Evolutionary conservation across 2,888 invertebrate genomes (phyloP).

Genomic region (Mystacides longicornis): DNA sequence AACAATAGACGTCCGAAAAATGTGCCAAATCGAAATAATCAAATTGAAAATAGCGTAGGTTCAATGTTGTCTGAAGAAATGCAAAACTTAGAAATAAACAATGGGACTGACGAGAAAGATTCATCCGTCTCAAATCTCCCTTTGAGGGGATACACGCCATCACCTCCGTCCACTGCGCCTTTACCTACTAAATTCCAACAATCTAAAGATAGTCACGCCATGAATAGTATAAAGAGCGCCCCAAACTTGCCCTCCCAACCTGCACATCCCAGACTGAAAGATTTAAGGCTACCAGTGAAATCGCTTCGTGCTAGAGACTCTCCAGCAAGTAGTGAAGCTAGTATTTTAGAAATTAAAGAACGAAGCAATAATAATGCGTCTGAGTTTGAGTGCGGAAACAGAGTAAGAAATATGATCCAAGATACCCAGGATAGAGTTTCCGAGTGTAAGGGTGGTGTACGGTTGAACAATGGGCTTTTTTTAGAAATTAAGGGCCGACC

Average conservation of each 20-base stretch:
- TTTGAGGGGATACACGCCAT: conserved; percentile 66
- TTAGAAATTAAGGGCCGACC: conserved; percentile 68
- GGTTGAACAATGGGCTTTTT: conserved; percentile 61
- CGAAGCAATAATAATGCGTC: conserved; percentile 42
- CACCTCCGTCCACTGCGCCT: conserved; percentile 79
- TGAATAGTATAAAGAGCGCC: conserved; percentile 75
- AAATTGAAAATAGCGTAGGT: conserved; percentile 38
- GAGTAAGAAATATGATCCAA: conserved; percentile 44
- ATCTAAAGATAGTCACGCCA: conserved; percentile 58
- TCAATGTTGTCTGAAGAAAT: conserved; percentile 47
- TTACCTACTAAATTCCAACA: conserved; percentile 73
- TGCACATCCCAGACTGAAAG: conserved; percentile 62
- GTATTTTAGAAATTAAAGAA: conserved; percentile 55
- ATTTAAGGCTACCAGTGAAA: conserved; percentile 65
- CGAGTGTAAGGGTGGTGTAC: conserved; percentile 64
- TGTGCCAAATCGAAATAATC: conserved; percentile 45
- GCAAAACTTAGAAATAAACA: conserved; percentile 56
- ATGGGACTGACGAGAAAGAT: conserved; percentile 47
- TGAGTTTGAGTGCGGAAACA: conserved; percentile 46
- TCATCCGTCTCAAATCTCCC: conserved; percentile 57
- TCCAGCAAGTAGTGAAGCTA: conserved; percentile 55
- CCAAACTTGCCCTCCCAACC: conserved; percentile 69
- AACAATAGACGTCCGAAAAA: conserved; percentile 52
- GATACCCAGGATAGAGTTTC: conserved; percentile 50
- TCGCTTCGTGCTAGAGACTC: conserved; percentile 55